These are phyloP conservation scores for Corythornis vintsioides DNA, from an alignment of 2,113 vertebrate genomes.

Conservation along the genomic window DNA sequence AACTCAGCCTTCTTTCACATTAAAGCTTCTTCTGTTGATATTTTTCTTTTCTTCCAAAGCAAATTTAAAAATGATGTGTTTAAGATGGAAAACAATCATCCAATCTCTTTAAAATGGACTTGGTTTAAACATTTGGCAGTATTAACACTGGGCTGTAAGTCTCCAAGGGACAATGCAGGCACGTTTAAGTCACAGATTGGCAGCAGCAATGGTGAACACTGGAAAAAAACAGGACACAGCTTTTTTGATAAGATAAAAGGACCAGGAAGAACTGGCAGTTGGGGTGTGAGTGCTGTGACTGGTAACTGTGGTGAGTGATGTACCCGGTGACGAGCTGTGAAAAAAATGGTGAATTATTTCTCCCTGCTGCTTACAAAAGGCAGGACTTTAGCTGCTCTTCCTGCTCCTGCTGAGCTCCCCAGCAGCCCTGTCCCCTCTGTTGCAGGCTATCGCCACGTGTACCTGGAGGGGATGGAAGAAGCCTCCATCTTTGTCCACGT, in stretches of 20 bases:
- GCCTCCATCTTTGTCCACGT: slow-evolving; percentile 98
- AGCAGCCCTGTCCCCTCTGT: background rate
- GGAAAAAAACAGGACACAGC: background rate
- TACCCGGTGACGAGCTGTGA: background rate
- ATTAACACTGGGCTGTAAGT: background rate
- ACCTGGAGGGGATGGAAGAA: slow-evolving; percentile 97
- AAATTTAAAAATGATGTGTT: background rate
- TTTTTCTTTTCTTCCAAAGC: background rate
- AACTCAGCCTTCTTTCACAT: background rate
- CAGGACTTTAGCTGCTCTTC: background rate
- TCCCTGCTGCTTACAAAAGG: background rate
- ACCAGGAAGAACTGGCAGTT: background rate
- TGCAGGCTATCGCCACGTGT: slow-evolving; percentile 95
- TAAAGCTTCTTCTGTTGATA: background rate
- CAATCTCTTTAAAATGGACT: background rate
- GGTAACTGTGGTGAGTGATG: background rate
- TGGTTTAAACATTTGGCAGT: background rate
- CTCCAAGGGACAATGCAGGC: background rate
- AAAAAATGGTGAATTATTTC: background rate
- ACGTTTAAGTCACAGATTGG: background rate
- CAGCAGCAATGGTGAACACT: background rate
- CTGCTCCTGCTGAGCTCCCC: background rate
- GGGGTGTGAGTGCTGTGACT: background rate
- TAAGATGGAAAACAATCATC: background rate
- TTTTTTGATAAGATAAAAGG: background rate